Percentiles rank a stretch among this genome's conserved stretches.
Evolutionary conservation across 2,888 invertebrate species (phyloP).

Genomic region (Kryphioiulus occultus): DNA sequence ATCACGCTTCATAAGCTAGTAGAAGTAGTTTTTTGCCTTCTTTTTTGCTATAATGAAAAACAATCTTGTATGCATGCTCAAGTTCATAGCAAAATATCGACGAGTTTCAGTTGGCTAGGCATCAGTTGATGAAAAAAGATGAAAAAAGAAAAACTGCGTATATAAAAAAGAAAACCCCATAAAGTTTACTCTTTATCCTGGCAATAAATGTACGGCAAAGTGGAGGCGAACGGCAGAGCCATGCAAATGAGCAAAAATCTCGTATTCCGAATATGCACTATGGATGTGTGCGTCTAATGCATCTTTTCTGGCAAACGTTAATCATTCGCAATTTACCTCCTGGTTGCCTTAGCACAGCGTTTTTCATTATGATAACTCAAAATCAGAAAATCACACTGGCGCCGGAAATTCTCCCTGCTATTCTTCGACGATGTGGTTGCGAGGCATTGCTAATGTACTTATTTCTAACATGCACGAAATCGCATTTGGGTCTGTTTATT

Average conservation of each 20-base stretch:
- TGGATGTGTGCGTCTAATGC: conserved; percentile 1
- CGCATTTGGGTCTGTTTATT: not conserved
- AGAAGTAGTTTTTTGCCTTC: not conserved
- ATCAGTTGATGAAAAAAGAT: conserved; percentile 28
- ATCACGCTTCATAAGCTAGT: conserved; percentile 29
- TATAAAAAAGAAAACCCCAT: not conserved
- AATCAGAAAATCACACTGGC: conserved; percentile 12
- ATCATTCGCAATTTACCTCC: conserved; percentile 36
- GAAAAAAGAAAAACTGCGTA: not conserved
- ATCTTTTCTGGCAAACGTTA: conserved; percentile 22
- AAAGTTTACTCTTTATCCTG: conserved; percentile 3
- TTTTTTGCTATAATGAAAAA: conserved; percentile 33
- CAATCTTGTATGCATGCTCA: conserved; percentile 22
- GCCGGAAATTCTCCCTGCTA: not conserved
- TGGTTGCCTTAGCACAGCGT: not conserved
- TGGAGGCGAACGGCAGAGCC: not conserved
- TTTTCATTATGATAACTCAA: conserved; percentile 36
- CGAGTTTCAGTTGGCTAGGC: conserved; percentile 24
- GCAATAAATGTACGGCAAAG: conserved; percentile 10
- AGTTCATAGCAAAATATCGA: conserved; percentile 31
- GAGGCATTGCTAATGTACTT: conserved; percentile 11
- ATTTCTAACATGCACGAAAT: not conserved
- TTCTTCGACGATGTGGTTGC: not conserved
- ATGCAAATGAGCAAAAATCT: not conserved
- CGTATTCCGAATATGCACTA: not conserved